Percentiles rank a stretch among this genome's conserved stretches.
These are phyloP conservation scores for Varanus salvator DNA, from an alignment of 2,113 vertebrate genomes.

Conservation along the genomic window DNA sequence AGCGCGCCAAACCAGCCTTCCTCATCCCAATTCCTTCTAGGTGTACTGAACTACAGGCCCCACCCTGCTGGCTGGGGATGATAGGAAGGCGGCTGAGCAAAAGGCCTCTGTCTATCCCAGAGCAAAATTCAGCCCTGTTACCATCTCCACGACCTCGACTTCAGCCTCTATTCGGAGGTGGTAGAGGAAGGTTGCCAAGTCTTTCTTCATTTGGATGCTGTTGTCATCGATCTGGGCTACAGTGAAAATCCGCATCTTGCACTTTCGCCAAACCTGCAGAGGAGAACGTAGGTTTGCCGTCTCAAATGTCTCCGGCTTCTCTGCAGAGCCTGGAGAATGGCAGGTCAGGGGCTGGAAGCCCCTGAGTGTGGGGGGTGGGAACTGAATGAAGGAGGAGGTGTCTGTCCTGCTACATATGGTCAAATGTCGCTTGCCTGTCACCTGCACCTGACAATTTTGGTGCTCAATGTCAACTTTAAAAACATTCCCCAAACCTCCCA, in stretches of 20 bases:
- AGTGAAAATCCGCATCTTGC: conserved; percentile 97
- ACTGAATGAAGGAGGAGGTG: no score
- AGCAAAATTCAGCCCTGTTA: conserved; percentile 60
- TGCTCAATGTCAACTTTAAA: no score
- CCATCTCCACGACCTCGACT: conserved; percentile 99
- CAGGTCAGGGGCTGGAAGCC: background rate
- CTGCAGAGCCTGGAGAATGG: no score
- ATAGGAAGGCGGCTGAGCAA: no score
- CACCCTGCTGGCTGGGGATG: no score
- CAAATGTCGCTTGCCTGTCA: no score
- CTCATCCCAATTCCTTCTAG: no score
- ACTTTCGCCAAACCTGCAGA: conserved; percentile 94
- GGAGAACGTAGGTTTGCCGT: background rate
- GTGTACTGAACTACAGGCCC: no score
- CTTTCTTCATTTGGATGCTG: conserved; percentile 99
- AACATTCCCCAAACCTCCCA: no score
- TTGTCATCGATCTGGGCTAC: conserved; percentile 99
- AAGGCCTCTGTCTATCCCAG: background rate
- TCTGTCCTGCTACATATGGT: no score
- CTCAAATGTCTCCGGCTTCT: background rate
- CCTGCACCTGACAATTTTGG: no score
- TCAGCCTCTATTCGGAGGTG: conserved; percentile 97
- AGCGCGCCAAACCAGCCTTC: background rate
- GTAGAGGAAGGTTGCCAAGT: conserved; percentile 94
- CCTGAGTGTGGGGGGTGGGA: no score